These are phyloP conservation scores for Alethe castanea DNA, from an alignment of 2,113 vertebrate species.

Conservation along the genomic window DNA sequence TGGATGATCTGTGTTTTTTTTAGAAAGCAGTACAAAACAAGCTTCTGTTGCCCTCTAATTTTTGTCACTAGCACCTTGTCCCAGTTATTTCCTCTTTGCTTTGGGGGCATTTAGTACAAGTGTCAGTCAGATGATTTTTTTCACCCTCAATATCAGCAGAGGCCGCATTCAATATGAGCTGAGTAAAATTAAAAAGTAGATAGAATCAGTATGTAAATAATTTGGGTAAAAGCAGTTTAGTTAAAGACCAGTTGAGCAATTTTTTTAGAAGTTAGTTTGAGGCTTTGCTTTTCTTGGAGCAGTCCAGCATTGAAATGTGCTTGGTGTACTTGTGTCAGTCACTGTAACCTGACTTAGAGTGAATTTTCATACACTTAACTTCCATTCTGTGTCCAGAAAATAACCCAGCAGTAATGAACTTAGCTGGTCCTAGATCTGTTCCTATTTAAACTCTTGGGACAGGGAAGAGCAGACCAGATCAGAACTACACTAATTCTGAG, in stretches of 20 bases:
- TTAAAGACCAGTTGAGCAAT: not conserved
- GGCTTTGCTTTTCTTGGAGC: not conserved
- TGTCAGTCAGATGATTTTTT: not conserved
- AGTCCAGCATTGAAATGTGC: not conserved
- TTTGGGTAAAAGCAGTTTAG: not conserved
- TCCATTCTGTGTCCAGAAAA: conserved; percentile 2
- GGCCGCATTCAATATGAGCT: not conserved
- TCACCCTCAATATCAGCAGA: not conserved
- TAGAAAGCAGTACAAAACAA: not conserved
- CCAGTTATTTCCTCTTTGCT: not conserved
- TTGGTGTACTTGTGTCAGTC: not conserved
- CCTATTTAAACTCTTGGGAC: conserved; percentile 37
- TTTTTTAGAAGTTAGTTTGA: not conserved
- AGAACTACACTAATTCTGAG: conserved; percentile 48
- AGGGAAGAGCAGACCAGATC: conserved; percentile 2
- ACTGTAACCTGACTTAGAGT: not conserved
- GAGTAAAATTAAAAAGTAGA: not conserved
- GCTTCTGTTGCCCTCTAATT: not conserved
- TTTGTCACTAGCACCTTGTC: not conserved
- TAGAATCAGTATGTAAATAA: not conserved
- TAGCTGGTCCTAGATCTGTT: conserved; percentile 20
- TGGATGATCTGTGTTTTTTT: not conserved
- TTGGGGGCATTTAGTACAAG: rapidly evolving
- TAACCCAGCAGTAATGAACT: conserved; percentile 42
- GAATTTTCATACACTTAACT: not conserved